phyloP scores from a whole-genome alignment of 2,888 invertebrate genomes.

The Melipona bicolor region DNA sequence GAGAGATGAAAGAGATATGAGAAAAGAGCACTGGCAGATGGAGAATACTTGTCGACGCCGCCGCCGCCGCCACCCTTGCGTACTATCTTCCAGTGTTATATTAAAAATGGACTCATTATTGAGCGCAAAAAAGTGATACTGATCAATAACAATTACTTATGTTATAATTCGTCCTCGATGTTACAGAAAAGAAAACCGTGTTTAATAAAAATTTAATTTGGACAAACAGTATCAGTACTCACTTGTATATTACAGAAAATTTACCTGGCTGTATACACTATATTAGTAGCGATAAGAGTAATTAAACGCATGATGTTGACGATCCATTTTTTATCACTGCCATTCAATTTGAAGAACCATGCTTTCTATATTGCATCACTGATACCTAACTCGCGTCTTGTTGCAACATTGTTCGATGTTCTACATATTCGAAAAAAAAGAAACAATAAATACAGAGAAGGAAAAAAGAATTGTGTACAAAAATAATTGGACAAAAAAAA shows the following conservation, averaged over 20 bases:
- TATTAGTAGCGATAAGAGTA: constrained; percentile 41
- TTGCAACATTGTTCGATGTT: constrained; percentile 29
- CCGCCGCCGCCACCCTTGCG: constrained; percentile 71
- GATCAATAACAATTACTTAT: constrained; percentile 83
- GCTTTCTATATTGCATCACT: constrained; percentile 38
- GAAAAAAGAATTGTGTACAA: constrained; percentile 22
- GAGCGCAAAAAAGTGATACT: constrained; percentile 83
- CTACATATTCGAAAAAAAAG: constrained; percentile 2
- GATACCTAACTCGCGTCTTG: constrained; percentile 14
- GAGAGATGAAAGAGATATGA: too few species aligned
- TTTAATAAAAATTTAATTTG: constrained; percentile 84
- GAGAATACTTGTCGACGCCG: constrained; percentile 65
- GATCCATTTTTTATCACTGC: constrained; percentile 67
- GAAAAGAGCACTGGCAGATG: constrained; percentile 58
- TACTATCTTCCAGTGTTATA: constrained; percentile 83
- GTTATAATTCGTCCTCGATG: constrained; percentile 84
- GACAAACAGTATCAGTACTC: constrained; percentile 77
- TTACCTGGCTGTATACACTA: constrained; percentile 49
- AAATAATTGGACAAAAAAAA: constrained; percentile 5
- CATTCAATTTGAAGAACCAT: constrained; percentile 59
- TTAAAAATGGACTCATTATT: constrained; percentile 81
- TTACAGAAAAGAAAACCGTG: constrained; percentile 82
- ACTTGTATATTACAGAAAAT: constrained; percentile 61
- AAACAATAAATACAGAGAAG: not conserved
- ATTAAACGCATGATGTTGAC: constrained; percentile 54